Evolutionary conservation across 2,113 vertebrate species (phyloP).

Genomic region (Clarias magur): DNA sequence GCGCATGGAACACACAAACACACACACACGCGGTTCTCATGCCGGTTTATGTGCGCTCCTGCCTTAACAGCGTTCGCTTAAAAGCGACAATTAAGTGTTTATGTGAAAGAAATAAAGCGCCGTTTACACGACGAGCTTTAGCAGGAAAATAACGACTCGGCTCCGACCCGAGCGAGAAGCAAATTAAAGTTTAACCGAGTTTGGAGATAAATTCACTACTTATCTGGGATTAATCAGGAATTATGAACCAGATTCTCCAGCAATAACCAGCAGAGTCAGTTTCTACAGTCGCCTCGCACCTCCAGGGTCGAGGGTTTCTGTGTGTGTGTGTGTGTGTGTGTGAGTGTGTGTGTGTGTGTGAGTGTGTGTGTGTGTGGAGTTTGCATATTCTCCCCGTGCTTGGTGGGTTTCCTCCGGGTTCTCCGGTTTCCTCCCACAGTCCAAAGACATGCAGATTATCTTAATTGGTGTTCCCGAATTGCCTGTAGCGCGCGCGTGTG

Average conservation of each 20-base stretch:
- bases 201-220: background rate
- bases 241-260: background rate
- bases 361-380: no score
- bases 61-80: constrained; percentile 45
- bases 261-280: background rate
- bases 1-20: background rate
- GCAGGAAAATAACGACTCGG: background rate
- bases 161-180: background rate
- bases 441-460: no score
- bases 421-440: no score
- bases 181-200: background rate
- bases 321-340: no score
- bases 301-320: no score
- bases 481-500: no score
- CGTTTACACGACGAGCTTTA: constrained; percentile 24
- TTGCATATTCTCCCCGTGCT: no score
- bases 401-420: no score
- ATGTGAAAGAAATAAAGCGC: constrained; percentile 51
- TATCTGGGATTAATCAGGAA: background rate
- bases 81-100: constrained; percentile 51
- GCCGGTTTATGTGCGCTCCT: constrained; percentile 42
- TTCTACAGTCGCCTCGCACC: background rate
- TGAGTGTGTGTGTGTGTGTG: no score
- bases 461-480: no score
- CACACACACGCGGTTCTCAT: constrained; percentile 19